Evolutionary conservation across 1,140 invertebrate genomes (phyloP).

Genomic region (Asbolus verrucosus): DNA sequence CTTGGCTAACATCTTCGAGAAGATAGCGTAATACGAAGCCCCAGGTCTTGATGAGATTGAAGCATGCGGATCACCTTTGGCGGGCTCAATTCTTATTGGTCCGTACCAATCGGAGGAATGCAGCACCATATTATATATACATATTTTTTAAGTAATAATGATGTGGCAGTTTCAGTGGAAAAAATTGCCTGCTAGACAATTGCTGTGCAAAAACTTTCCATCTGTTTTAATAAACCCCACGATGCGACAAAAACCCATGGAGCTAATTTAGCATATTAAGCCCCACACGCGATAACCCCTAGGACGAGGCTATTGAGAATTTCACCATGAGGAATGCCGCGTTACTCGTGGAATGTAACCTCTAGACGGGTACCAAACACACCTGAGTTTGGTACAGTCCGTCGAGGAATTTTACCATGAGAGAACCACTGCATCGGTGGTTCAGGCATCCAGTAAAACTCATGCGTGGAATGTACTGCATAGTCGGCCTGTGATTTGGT

Average conservation of each 20-base stretch:
- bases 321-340: constrained; percentile 62
- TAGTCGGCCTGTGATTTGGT: constrained; percentile 51
- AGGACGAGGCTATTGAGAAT: constrained; percentile 60
- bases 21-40: constrained; percentile 30
- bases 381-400: constrained; percentile 63
- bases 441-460: constrained; percentile 50
- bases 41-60: constrained; percentile 31
- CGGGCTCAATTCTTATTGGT: constrained; percentile 47
- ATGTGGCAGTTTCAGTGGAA: constrained; percentile 4
- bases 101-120: constrained; percentile 29
- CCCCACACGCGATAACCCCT: constrained; percentile 41
- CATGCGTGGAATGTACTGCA: constrained; percentile 52
- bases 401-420: constrained; percentile 9
- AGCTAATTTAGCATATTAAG: not conserved
- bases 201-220: not conserved
- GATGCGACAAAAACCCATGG: constrained; percentile 13
- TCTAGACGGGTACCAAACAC: constrained; percentile 62
- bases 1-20: constrained; percentile 4
- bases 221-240: not conserved
- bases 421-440: not conserved
- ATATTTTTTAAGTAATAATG: constrained; percentile 4
- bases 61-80: constrained; percentile 45
- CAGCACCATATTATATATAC: constrained; percentile 21
- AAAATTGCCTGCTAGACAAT: not conserved
- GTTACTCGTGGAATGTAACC: constrained; percentile 63